A percentile compares a stretch with the other conserved stretches of the same genome.
phyloP scores from a whole-genome alignment of 2,113 vertebrate genomes.

The Ovibos moschatus region DNA sequence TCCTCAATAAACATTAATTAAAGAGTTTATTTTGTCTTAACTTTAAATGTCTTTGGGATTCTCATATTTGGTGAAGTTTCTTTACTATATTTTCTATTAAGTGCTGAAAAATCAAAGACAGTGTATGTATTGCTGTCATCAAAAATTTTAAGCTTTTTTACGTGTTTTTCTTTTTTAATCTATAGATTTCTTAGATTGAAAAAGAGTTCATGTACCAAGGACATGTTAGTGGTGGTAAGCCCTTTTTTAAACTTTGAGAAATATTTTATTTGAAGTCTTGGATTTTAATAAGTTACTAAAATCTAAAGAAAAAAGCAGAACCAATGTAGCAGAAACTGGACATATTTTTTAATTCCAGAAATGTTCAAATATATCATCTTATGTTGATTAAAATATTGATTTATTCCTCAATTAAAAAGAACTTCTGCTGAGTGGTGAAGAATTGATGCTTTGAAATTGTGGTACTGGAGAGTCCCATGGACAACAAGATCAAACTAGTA shows the following conservation, averaged over 20 bases:
- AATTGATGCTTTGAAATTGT: neutral
- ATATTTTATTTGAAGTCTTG: neutral
- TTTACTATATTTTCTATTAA: neutral
- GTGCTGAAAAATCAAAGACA: neutral
- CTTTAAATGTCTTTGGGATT: neutral
- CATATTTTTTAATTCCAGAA: neutral
- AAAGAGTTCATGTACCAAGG: neutral
- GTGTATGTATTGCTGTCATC: neutral
- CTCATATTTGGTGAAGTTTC: neutral
- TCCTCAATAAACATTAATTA: neutral
- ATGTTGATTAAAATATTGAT: neutral
- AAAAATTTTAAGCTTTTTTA: neutral
- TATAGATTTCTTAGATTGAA: neutral
- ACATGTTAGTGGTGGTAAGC: neutral
- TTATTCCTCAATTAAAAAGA: neutral
- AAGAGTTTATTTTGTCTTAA: neutral
- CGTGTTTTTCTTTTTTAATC: neutral
- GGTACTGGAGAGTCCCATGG: neutral
- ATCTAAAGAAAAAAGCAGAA: neutral
- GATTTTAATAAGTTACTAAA: neutral
- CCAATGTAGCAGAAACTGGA: neutral
- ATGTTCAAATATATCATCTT: neutral
- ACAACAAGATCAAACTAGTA: neutral
- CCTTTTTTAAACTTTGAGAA: neutral
- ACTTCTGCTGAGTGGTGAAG: neutral